Base-by-base conservation (phyloP, 2,888 invertebrate species). In the Unio delphinus region DNA sequence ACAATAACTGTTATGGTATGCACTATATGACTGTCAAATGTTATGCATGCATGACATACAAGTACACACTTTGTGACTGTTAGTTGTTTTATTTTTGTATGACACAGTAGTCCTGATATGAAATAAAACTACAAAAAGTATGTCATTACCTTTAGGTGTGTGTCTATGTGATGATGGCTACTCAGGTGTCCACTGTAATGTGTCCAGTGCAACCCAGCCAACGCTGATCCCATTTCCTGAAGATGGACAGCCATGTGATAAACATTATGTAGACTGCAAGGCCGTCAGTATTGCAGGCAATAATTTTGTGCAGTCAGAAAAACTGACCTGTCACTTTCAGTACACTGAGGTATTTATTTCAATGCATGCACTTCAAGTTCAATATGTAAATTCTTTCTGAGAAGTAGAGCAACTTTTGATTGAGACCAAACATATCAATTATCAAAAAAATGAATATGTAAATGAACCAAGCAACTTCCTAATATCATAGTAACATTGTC, bases 101-200 rank as follows among this genome's bases (percentile, higher is more conserved):
- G 45, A 45, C 45, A 45, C 45, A 45, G 15, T 45, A 45, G 3
- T 45, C 45, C 18, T 18, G 20, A 34, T 45, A 5, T 20, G 15
- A 55, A 63, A 45, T 18, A 18, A 23, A 15, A 28, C 57, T 56
- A 20, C 15, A 7, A 57, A 17, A 26, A 56, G 3, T 34, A 7
- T 45, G 5, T 64, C n/a, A 55, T 55, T 28, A n/a, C 17, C 60
- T 69, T 4, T 64, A 85, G 85, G 81, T 61, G 71, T 80, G 1
- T 85, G 85, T 77, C 69, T 68, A 17, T 85, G 85, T 72, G 68
- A 81, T 1, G 69, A 65, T 28, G 85, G 83, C 0, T 83, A 72
- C 65, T 76, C 80, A 11, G 85, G 85, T 11, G 73, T 69, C 4
- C 71, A 55, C 20, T 85, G 85, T 69, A 69, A 78, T 26, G 75